phyloP scores from a whole-genome alignment of 1,140 invertebrate species.

The Arion vulgaris region DNA sequence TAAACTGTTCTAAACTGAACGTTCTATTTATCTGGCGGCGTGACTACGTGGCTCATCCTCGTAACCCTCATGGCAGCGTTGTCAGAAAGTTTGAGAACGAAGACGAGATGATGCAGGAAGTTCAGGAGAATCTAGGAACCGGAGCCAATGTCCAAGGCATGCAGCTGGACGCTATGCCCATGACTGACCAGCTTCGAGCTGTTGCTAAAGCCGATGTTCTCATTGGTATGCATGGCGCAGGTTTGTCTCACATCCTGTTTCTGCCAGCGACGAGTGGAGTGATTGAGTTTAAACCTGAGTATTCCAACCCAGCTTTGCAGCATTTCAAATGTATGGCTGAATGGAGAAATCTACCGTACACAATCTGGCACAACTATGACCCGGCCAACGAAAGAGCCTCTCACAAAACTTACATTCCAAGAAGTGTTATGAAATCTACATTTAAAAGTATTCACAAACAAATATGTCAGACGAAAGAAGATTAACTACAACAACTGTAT shows the following conservation, averaged over 20 bases:
- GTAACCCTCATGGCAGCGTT: conserved; percentile 60
- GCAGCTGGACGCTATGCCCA: conserved; percentile 60
- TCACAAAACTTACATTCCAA: conserved; percentile 54
- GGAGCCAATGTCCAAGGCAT: conserved; percentile 52
- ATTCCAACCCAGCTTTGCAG: conserved; percentile 54
- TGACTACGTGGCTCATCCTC: conserved; percentile 65
- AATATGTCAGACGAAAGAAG: conserved; percentile 35
- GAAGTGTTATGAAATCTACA: conserved; percentile 32
- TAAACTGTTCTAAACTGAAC: conserved; percentile 56
- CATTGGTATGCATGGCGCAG: conserved; percentile 97
- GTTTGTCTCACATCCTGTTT: conserved; percentile 93
- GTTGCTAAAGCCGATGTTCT: conserved; percentile 87
- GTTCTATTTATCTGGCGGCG: conserved; percentile 65
- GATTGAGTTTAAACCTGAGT: conserved; percentile 86
- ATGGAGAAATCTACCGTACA: conserved; percentile 65
- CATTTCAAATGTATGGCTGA: conserved; percentile 66
- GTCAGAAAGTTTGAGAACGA: conserved; percentile 65
- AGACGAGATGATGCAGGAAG: conserved; percentile 48
- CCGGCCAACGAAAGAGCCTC: conserved; percentile 50
- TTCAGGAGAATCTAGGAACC: conserved; percentile 29
- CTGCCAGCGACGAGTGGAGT: conserved; percentile 94
- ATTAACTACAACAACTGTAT: too few relatives aligned
- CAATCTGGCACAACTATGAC: conserved; percentile 61
- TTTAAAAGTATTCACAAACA: conserved; percentile 37
- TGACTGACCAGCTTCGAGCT: conserved; percentile 59